Evolutionary conservation across 2,888 invertebrate species (phyloP), one percentile per base, ranked within the genome.

Genomic region (Emmelina monodactyla): DNA sequence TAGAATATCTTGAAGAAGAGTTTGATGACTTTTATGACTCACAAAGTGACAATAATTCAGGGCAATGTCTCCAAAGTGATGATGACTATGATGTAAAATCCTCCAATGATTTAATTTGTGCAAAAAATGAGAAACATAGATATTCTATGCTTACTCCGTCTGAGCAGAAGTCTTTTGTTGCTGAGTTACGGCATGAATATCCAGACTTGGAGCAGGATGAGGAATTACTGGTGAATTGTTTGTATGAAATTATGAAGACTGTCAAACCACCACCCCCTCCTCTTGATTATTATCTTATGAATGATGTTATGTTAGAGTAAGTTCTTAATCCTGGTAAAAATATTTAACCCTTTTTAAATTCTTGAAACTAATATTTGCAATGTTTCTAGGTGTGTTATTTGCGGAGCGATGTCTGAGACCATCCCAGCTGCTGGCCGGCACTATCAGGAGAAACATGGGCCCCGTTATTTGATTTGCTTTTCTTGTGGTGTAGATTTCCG

Each of bases 201-300:
- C 62, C 61, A 1, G 63, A 69, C 19, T 40, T 75, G 31, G 46
- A 40, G n/a, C 41, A 53, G 0, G 49, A 71, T 40, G 41, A 50
- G 3, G 51, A 62, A 1, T 41, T 51, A 6, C 44, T 78, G 1
- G 44, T 75, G 0, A 44, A 53, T 7, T 57, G 60, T 3, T 41
- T 78, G 10, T 53, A 58, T 4, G 55, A 55, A 31, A 57, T 68
- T 1, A 75, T 76, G 75, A 56, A 55, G 32, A 47, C 42, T 15
- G 44, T 56, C 0, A 65, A 61, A 28, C 49, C 59, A 1, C 71
- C 75, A 0, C 37, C 44, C 2, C 58, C 58, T 1, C 69, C 69
- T 0, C 37, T 34, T 16, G 62, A 62, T 32, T 64, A 50, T 39
- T 70, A 43, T 46, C 33, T 58, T 5, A 47, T 58, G 43, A 57